These are phyloP conservation scores for Morone saxatilis DNA, from an alignment of 2,113 vertebrate species.

Conservation along the genomic window DNA sequence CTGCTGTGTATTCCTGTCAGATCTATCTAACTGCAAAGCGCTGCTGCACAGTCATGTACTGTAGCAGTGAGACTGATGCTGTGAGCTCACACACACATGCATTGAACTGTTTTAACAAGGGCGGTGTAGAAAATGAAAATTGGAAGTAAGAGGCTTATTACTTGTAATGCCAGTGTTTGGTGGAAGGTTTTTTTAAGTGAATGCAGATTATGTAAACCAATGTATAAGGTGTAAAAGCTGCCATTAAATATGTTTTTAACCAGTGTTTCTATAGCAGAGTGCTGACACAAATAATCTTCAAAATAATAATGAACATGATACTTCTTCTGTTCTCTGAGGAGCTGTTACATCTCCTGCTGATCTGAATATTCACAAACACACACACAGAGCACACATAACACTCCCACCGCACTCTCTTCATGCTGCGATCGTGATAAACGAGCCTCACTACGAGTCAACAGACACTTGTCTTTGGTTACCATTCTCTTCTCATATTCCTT, in stretches of 20 bases:
- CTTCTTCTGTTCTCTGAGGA: slow-evolving; percentile 36
- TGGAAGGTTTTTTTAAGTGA: slow-evolving; percentile 1
- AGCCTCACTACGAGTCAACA: slow-evolving; percentile 55
- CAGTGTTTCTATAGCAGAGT: neutral
- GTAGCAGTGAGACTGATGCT: neutral
- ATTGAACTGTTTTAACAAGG: slow-evolving; percentile 3
- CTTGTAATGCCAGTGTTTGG: slow-evolving; percentile 5
- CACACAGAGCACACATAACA: neutral
- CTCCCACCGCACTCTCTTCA: slow-evolving; percentile 5
- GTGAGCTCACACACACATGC: neutral
- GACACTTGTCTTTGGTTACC: slow-evolving; percentile 63
- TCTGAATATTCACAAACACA: slow-evolving; percentile 45
- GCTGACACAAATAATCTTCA: slow-evolving; percentile 49
- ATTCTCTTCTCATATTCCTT: slow-evolving; percentile 66
- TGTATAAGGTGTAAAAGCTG: neutral
- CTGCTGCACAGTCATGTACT: slow-evolving; percentile 17
- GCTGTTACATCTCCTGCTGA: slow-evolving; percentile 44
- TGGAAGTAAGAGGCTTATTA: slow-evolving; percentile 9
- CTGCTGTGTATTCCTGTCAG: slow-evolving; percentile 53
- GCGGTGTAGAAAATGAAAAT: neutral
- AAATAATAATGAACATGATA: slow-evolving; percentile 50
- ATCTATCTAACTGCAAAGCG: slow-evolving; percentile 36
- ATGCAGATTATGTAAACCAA: slow-evolving; percentile 22
- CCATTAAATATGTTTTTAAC: slow-evolving; percentile 8
- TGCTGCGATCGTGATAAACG: slow-evolving; percentile 57